phyloP scores from a whole-genome alignment of 2,113 vertebrate genomes.

The Arenaria interpres region DNA sequence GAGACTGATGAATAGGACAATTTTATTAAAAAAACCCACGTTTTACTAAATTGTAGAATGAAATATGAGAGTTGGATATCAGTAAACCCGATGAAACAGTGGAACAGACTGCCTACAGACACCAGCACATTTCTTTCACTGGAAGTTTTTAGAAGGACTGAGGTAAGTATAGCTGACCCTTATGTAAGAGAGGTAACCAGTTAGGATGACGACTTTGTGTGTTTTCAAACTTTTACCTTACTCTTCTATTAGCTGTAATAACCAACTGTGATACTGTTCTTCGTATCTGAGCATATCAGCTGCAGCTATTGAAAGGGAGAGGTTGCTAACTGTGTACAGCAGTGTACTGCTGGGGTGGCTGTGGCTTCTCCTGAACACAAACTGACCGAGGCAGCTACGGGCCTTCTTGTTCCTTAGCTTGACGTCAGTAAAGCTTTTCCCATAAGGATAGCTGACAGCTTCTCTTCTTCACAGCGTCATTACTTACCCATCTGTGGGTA shows the following conservation, averaged over 20 bases:
- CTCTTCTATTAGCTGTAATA: background rate
- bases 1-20: background rate
- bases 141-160: background rate
- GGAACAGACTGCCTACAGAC: background rate
- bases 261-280: background rate
- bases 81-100: background rate
- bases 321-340: background rate
- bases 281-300: background rate
- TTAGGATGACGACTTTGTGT: background rate
- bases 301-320: background rate
- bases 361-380: background rate
- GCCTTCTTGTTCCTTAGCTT: background rate
- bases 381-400: accelerated
- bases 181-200: background rate
- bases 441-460: background rate
- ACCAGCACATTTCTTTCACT: background rate
- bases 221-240: background rate
- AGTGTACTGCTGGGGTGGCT: background rate
- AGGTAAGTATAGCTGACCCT: background rate
- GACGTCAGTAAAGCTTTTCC: background rate
- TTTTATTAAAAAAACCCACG: background rate
- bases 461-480: background rate
- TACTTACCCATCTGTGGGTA: background rate
- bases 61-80: background rate
- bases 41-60: background rate